Percentiles rank a stretch among this genome's conserved stretches.
phyloP scores from a whole-genome alignment of 2,797 vertebrate genomes.

The Mastacembelus armatus region DNA sequence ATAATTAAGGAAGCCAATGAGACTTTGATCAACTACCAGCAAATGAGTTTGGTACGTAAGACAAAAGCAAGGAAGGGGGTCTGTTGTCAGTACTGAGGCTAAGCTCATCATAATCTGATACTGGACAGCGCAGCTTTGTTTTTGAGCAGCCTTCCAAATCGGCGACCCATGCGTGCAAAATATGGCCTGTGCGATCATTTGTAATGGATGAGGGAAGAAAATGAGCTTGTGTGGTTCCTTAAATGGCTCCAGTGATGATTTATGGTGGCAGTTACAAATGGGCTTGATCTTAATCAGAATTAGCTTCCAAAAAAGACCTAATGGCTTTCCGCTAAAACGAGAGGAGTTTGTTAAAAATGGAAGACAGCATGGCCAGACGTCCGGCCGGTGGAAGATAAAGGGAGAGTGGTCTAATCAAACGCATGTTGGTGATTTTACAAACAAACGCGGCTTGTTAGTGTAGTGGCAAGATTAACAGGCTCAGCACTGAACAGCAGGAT shows the following conservation, averaged over 20 bases:
- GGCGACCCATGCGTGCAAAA: slow-evolving; percentile 4
- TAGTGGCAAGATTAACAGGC: background rate
- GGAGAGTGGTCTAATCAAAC: background rate
- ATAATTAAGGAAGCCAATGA: slow-evolving; percentile 47
- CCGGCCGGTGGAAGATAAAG: slow-evolving; percentile 3
- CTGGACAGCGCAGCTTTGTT: slow-evolving; percentile 10
- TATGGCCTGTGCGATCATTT: slow-evolving; percentile 4
- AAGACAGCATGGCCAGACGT: slow-evolving; percentile 5
- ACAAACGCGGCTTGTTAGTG: background rate
- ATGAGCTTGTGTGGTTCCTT: slow-evolving; percentile 59
- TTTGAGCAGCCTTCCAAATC: slow-evolving; percentile 14
- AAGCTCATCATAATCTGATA: slow-evolving; percentile 12
- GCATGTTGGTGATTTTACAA: background rate
- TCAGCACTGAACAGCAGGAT: too few relatives aligned
- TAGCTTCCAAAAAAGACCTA: slow-evolving; percentile 62
- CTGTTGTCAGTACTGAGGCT: background rate
- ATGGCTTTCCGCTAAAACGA: slow-evolving; percentile 65
- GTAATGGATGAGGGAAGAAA: slow-evolving; percentile 61
- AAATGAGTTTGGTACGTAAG: slow-evolving; percentile 39
- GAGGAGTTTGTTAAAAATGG: slow-evolving; percentile 64
- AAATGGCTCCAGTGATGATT: slow-evolving; percentile 75
- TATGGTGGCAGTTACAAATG: slow-evolving; percentile 84
- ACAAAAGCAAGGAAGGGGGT: background rate
- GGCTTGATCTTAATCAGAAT: slow-evolving; percentile 69
- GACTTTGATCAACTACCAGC: slow-evolving; percentile 57